A percentile compares a stretch with the other conserved stretches of the same genome.
Evolutionary conservation across 2,888 invertebrate species (phyloP).

Genomic region (Agelastica alni): DNA sequence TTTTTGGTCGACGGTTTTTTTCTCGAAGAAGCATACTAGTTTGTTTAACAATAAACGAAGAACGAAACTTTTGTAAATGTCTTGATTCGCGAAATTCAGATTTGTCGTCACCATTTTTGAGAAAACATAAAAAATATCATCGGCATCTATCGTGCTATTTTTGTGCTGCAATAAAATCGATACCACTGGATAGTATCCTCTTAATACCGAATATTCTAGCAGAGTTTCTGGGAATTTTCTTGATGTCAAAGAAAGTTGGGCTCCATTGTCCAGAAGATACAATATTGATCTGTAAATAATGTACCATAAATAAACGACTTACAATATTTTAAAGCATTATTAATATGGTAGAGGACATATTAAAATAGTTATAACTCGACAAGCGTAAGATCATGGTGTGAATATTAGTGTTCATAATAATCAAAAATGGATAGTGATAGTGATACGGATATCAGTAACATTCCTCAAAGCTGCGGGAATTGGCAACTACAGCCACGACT

Average conservation of each 20-base stretch:
- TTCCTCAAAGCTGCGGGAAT: too few relatives aligned
- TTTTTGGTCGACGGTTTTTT: too few relatives aligned
- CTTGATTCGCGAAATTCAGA: constrained; percentile 21
- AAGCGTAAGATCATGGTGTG: too few relatives aligned
- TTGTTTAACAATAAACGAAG: constrained; percentile 34
- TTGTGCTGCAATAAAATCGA: constrained; percentile 36
- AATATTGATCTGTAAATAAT: too few relatives aligned
- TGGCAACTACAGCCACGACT: too few relatives aligned
- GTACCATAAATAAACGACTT: too few relatives aligned
- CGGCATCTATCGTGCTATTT: constrained; percentile 24
- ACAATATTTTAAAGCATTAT: too few relatives aligned
- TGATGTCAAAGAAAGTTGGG: constrained; percentile 30
- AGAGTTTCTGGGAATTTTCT: constrained; percentile 33
- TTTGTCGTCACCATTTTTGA: constrained; percentile 21
- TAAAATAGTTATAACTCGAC: too few relatives aligned
- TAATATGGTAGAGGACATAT: too few relatives aligned
- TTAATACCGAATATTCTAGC: constrained; percentile 34
- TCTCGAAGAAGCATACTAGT: constrained; percentile 23
- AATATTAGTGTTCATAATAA: too few relatives aligned
- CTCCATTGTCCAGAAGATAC: constrained; percentile 39
- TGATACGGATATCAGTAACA: too few relatives aligned
- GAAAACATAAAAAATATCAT: constrained; percentile 33
- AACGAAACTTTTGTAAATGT: constrained; percentile 31
- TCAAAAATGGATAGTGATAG: too few relatives aligned
- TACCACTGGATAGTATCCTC: constrained; percentile 41